Base-by-base conservation (phyloP, 2,797 vertebrate genomes). In the Hemibagrus guttatus region DNA sequence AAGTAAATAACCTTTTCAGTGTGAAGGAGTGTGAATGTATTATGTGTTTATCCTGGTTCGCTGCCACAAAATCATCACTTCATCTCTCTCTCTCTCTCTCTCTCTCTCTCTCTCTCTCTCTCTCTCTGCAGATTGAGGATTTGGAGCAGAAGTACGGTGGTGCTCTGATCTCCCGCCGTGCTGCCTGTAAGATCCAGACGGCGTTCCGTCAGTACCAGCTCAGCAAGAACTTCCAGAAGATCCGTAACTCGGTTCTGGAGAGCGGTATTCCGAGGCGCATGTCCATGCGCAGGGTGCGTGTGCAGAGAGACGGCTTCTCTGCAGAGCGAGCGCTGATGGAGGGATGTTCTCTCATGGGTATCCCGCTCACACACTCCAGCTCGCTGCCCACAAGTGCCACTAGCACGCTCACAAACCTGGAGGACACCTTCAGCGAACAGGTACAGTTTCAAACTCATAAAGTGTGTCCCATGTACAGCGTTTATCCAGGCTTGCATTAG, bases 211-310 rank as follows among this genome's bases (percentile, higher is more conserved):
- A 99, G 94, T 99, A 99, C 92, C 98, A 99, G 94, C 97, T 99
- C 91, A 99, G 98, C 95, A 98, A 98, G 94, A 99, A 99, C 95
- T 99, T 99, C 81, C 97, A 99, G 92, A 99, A 99, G 94, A 99
- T 99, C 90, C 97, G 98, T 56, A 99, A 98, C 94, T 99, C 98
- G 0, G 95, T 99, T 80, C 96, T 98, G 6, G 98, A 99, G 93
- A 98, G 98, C 89, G 97, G 98, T 90, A 93, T 98, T 89, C 98
- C 98, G 0, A 96, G 98, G 6, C 97, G 98, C 69, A 99, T 99
- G 93, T 99, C 98, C 13, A 93, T 99, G 92, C 96, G 97, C 85
- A 97, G 97, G 56, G 96, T 97, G 35, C 94, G 96, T 0, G 94
- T 96, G 1, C 96, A 97, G 90, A 94, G 95, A 8, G 96, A 97